phyloP scores from a whole-genome alignment of 2,797 vertebrate species.

The Megaceryle alcyon region DNA sequence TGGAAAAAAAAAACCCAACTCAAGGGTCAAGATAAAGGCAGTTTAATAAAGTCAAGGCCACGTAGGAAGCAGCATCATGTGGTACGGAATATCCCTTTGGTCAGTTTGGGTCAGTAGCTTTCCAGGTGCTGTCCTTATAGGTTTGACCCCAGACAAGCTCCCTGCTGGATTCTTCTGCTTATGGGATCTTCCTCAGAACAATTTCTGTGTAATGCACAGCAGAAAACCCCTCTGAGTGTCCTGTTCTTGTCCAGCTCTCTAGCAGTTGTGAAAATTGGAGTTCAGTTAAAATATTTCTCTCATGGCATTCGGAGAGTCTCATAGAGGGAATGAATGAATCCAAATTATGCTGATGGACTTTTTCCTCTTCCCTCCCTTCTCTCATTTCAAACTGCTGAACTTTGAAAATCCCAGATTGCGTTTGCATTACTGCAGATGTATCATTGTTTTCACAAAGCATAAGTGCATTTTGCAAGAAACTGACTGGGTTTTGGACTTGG shows the following conservation, averaged over 20 bases:
- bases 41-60: not conserved
- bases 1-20: not conserved
- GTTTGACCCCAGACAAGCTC: not conserved
- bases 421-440: not conserved
- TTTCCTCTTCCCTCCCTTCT: not conserved
- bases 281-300: not conserved
- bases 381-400: not conserved
- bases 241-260: not conserved
- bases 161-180: not conserved
- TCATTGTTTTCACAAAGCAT: not conserved
- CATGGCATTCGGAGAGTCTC: not conserved
- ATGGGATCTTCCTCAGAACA: not conserved
- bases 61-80: not conserved
- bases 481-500: not conserved
- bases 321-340: not conserved
- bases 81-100: not conserved
- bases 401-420: not conserved
- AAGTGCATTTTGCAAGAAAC: not conserved
- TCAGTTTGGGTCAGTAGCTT: not conserved
- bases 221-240: not conserved
- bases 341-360: not conserved
- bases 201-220: not conserved
- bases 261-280: not conserved
- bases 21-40: not conserved
- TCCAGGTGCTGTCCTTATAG: not conserved